Evolutionary conservation across 2,888 invertebrate genomes (phyloP), one percentile per base, ranked within the genome.

Genomic region (Mythimna albipuncta): DNA sequence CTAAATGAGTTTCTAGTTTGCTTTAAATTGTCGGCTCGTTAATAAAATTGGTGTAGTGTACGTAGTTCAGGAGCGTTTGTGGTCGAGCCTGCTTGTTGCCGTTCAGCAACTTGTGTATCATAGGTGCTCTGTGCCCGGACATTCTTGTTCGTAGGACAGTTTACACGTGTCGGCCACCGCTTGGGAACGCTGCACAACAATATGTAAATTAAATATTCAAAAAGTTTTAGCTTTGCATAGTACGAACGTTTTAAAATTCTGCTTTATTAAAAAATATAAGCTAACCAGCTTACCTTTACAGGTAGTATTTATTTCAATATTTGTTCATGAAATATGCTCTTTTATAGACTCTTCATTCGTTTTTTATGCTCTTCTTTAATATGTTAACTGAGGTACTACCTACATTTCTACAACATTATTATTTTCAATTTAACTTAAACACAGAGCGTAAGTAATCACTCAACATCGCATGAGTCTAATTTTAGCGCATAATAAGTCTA

Each of bases 1-100:
- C 90, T 92, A 92, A 94, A 94, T 92, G 91, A 92, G 92, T 93
- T 94, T 91, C 86, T 89, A 89, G 90, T 92, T 86, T 54, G 74
- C 75, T 79, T 91, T 88, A 88, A 91, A 90, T 87, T 89, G 90
- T 91, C 89, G 87, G 84, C 82, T 87, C 87, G 88, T 88, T 89
- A 89, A 88, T 88, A 88, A 86, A 88, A 86, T 87, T 81, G 82
- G 84, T 85, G 80, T 41, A 38, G 69, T 69, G 35, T 76, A 76
- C 61, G 72, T 70, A 75, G 47, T 47, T 3, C 47, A 47, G 67
- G 65, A 61, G 72, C 63, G 70, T 82, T 82, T 77, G 80, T 76
- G 79, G 76, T 65, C 67, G 47, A 61, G 69, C 63, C 62, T 62
- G 64, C 69, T 61, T 66, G 81, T 75, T 59, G 65, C 61, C 69